Evolutionary conservation across 1,140 invertebrate genomes (phyloP).

Genomic region (Proctacanthus coquilletti): DNA sequence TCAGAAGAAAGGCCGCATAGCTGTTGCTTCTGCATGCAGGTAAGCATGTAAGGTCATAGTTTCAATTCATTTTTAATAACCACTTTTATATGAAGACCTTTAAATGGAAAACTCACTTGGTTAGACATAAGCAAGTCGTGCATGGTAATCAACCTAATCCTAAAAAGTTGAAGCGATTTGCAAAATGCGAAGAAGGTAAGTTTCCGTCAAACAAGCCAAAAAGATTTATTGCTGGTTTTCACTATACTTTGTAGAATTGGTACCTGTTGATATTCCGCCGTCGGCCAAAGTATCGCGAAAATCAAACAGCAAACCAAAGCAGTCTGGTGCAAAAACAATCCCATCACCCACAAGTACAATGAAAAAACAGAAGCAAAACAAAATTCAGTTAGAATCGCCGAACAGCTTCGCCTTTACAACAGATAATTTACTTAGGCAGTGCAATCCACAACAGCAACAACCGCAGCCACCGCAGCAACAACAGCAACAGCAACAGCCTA

Average conservation of each 20-base stretch:
- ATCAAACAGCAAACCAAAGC: slow-evolving; percentile 21
- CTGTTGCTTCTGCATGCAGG: slow-evolving; percentile 53
- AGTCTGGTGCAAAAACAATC: slow-evolving; percentile 5
- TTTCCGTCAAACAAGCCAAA: background rate
- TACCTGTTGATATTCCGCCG: slow-evolving; percentile 22
- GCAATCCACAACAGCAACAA: background rate
- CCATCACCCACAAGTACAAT: slow-evolving; percentile 1
- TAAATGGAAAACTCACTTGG: slow-evolving; percentile 28
- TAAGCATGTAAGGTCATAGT: slow-evolving; percentile 3
- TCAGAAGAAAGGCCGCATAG: slow-evolving; percentile 74
- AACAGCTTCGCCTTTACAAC: background rate
- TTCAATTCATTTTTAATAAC: slow-evolving; percentile 2
- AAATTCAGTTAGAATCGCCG: slow-evolving; percentile 1
- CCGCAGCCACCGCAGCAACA: slow-evolving; percentile 8
- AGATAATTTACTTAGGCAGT: background rate
- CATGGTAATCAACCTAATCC: slow-evolving; percentile 26
- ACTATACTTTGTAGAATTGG: slow-evolving; percentile 14
- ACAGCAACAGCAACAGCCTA: slow-evolving; percentile 14
- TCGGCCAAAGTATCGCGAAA: slow-evolving; percentile 25
- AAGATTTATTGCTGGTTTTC: background rate
- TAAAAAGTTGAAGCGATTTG: slow-evolving; percentile 26
- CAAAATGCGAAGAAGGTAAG: slow-evolving; percentile 22
- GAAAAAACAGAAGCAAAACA: background rate
- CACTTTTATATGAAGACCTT: slow-evolving; percentile 15
- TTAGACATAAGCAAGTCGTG: slow-evolving; percentile 26